Percentiles rank a stretch among this genome's conserved stretches.
These are phyloP conservation scores for Oceanites oceanicus DNA, from an alignment of 2,113 vertebrate genomes.

Conservation along the genomic window DNA sequence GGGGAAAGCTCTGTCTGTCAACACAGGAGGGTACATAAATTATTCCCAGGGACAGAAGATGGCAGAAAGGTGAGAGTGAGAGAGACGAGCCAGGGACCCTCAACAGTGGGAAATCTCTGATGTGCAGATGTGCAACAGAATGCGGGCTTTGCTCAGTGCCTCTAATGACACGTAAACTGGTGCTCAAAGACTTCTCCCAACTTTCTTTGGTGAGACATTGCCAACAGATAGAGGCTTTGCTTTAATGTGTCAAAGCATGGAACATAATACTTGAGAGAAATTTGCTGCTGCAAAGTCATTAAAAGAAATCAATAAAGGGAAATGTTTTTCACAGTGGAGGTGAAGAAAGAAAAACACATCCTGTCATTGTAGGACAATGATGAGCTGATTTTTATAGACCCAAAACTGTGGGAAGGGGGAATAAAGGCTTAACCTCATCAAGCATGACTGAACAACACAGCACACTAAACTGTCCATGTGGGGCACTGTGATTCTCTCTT, in stretches of 20 bases:
- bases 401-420: not conserved
- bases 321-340: not conserved
- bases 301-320: not conserved
- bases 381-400: not conserved
- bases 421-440: not conserved
- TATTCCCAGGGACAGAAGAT: not conserved
- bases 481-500: not conserved
- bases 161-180: not conserved
- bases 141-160: not conserved
- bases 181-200: not conserved
- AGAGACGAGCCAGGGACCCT: too few species aligned
- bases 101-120: not conserved
- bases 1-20: not conserved
- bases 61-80: too few species aligned
- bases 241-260: not conserved
- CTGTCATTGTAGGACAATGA: not conserved
- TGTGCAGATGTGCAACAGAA: not conserved
- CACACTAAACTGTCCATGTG: too few species aligned
- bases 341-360: not conserved
- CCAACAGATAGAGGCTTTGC: not conserved
- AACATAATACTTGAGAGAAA: not conserved
- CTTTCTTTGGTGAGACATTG: not conserved
- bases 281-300: not conserved
- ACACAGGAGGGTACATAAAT: not conserved
- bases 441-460: not conserved